A percentile compares a stretch with the other conserved stretches of the same genome.
phyloP scores from a whole-genome alignment of 2,113 vertebrate species.

The Dolichallabes microphthalmus region DNA sequence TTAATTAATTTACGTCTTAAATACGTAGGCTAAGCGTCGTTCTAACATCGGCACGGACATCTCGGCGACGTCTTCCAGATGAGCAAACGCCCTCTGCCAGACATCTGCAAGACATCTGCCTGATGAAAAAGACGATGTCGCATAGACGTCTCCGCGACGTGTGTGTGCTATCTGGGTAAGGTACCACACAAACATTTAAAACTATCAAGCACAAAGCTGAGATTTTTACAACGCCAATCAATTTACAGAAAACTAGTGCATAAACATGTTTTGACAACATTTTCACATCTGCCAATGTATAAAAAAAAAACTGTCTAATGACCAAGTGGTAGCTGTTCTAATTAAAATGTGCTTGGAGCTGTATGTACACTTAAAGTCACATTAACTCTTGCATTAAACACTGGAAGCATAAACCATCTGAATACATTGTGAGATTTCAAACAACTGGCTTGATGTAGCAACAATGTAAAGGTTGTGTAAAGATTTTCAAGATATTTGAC shows the following conservation, averaged over 20 bases:
- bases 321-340: conserved; percentile 21
- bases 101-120: too few species aligned
- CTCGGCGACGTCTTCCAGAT: too few species aligned
- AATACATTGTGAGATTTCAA: conserved; percentile 27
- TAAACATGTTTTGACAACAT: conserved; percentile 3
- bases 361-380: not conserved
- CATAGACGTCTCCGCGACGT: too few species aligned
- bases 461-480: not conserved
- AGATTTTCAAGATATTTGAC: not conserved
- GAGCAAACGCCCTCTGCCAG: too few species aligned
- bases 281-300: not conserved
- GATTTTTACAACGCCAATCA: not conserved
- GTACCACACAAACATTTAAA: not conserved
- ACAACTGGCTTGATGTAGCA: not conserved
- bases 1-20: too few species aligned
- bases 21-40: too few species aligned
- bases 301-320: conserved; percentile 35
- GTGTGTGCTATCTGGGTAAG: too few species aligned
- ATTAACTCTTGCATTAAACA: conserved; percentile 19
- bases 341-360: conserved; percentile 22
- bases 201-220: conserved; percentile 6
- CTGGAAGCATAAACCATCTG: conserved; percentile 1
- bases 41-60: too few species aligned
- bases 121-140: too few species aligned
- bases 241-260: conserved; percentile 8